A percentile compares a stretch with the other conserved stretches of the same genome.
These are phyloP conservation scores for Nesidiocoris tenuis DNA, from an alignment of 2,888 invertebrate species.

Conservation along the genomic window DNA sequence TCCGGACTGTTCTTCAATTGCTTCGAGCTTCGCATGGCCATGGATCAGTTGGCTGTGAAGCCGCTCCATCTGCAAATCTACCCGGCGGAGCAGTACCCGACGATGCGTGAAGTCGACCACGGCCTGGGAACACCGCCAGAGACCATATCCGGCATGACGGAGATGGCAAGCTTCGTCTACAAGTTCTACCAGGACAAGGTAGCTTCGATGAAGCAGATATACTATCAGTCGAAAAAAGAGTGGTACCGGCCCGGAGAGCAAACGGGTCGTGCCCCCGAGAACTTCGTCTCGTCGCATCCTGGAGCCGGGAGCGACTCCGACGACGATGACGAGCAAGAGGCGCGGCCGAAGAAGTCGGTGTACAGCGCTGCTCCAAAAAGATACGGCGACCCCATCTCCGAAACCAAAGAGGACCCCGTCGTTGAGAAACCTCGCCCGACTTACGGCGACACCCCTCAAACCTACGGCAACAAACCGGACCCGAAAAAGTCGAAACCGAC, in stretches of 20 bases:
- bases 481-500: not conserved
- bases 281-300: slow-evolving; percentile 66
- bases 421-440: not conserved
- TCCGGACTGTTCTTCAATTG: slow-evolving; percentile 93
- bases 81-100: slow-evolving; percentile 77
- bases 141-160: slow-evolving; percentile 81
- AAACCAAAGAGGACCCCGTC: not conserved
- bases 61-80: slow-evolving; percentile 78
- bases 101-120: slow-evolving; percentile 60
- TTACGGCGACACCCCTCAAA: not conserved
- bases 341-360: slow-evolving; percentile 3
- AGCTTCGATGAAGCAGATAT: slow-evolving; percentile 61
- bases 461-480: not conserved
- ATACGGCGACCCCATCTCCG: not conserved
- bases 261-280: slow-evolving; percentile 59
- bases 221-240: slow-evolving; percentile 50
- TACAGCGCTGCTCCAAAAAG: slow-evolving; percentile 8
- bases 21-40: slow-evolving; percentile 93
- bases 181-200: slow-evolving; percentile 83
- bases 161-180: slow-evolving; percentile 94
- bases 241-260: slow-evolving; percentile 67
- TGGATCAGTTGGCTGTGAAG: slow-evolving; percentile 78
- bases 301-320: slow-evolving; percentile 63
- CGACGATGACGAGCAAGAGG: slow-evolving; percentile 61
- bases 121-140: slow-evolving; percentile 56